These are phyloP conservation scores for Odontomyia ornata DNA, from an alignment of 2,888 invertebrate genomes.

Conservation along the genomic window DNA sequence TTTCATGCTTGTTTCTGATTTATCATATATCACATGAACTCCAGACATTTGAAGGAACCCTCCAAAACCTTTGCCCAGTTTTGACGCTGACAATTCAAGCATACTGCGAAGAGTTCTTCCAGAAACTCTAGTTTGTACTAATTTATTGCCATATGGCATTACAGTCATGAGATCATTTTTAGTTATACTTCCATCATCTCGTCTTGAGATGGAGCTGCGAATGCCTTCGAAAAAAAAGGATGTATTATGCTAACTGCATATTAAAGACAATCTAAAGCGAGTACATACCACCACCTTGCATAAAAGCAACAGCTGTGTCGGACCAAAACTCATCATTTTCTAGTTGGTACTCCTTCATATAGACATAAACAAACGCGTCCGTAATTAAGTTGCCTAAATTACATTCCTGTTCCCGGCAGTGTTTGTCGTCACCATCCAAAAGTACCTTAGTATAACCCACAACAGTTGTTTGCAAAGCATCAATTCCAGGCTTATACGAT, in stretches of 20 bases:
- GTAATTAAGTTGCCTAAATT: slow-evolving; percentile 85
- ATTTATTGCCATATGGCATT: slow-evolving; percentile 79
- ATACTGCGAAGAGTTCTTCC: slow-evolving; percentile 72
- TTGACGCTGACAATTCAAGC: slow-evolving; percentile 74
- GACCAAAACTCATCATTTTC: slow-evolving; percentile 73
- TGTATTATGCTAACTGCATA: not conserved
- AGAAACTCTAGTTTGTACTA: slow-evolving; percentile 72
- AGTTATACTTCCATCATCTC: slow-evolving; percentile 70
- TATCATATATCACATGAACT: slow-evolving; percentile 74
- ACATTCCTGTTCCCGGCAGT: slow-evolving; percentile 79
- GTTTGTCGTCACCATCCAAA: slow-evolving; percentile 70
- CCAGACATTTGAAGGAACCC: slow-evolving; percentile 88
- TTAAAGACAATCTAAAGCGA: not conserved
- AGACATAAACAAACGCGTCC: slow-evolving; percentile 74
- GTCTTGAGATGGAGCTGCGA: slow-evolving; percentile 72
- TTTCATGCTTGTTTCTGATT: slow-evolving; percentile 68
- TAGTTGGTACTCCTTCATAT: slow-evolving; percentile 48
- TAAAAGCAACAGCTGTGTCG: slow-evolving; percentile 77
- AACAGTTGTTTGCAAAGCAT: slow-evolving; percentile 66
- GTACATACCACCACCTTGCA: slow-evolving; percentile 75
- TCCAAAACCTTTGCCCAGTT: slow-evolving; percentile 67
- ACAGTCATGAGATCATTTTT: slow-evolving; percentile 76
- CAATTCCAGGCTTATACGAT: slow-evolving; percentile 68
- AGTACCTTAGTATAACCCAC: slow-evolving; percentile 77
- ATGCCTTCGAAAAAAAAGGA: slow-evolving; percentile 64